These are phyloP conservation scores for Rhombomys opimus DNA, from an alignment of 2,113 vertebrate species.

Conservation along the genomic window DNA sequence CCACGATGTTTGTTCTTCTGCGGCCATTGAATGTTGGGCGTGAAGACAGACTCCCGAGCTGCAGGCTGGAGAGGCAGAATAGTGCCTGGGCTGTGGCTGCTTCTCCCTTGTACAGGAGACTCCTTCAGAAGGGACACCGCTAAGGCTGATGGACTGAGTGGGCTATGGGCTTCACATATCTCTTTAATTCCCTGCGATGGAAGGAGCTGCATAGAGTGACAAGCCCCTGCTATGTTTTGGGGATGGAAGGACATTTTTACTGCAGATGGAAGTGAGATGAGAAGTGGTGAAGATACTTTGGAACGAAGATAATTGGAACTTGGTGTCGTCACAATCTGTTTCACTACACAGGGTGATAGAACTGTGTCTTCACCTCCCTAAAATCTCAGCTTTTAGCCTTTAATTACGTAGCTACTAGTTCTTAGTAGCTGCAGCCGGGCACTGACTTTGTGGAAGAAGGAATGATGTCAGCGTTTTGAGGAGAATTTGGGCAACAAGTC, in stretches of 20 bases:
- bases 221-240: conserved; percentile 13
- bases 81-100: conserved; percentile 24
- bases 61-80: background rate
- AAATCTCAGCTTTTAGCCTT: background rate
- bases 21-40: background rate
- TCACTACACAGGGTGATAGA: background rate
- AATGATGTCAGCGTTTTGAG: conserved; percentile 41
- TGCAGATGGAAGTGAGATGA: conserved; percentile 22
- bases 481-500: conserved; percentile 8
- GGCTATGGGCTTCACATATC: conserved; percentile 10
- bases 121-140: conserved; percentile 27
- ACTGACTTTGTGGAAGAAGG: conserved; percentile 38
- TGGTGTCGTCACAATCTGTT: background rate
- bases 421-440: background rate
- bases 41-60: background rate
- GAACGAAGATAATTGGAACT: conserved; percentile 19
- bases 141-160: conserved; percentile 6
- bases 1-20: background rate
- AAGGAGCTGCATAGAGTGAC: conserved; percentile 8
- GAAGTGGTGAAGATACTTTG: background rate
- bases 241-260: background rate
- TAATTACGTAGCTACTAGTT: background rate
- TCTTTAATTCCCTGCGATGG: background rate
- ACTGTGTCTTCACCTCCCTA: background rate
- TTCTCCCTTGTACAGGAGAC: conserved; percentile 41